Evolutionary conservation across 1,140 invertebrate species (phyloP), one percentile per base, ranked within the genome.

Genomic region (Caenorhabditis briggsae): DNA sequence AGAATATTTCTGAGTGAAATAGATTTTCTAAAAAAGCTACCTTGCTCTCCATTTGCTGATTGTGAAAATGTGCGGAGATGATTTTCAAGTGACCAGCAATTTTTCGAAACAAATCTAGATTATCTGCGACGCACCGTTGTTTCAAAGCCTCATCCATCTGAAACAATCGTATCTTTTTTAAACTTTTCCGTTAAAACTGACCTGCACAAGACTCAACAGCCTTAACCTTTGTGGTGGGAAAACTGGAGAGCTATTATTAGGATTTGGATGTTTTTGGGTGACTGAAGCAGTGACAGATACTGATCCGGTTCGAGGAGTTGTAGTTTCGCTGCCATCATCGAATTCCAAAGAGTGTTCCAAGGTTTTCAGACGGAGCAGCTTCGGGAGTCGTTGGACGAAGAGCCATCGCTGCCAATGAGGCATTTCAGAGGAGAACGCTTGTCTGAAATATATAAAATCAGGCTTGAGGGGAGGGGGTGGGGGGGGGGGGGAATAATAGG

Each of bases 191-290:
- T n/a, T n/a, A n/a, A n/a, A 61, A 20, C 11, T 55, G 33, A 86
- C 85, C 74, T 86, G 64, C 6, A 86, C 70, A 25, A 86, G 58
- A 82, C 85, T 86, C 23, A 78, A 70, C 18, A 86, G 8, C 12
- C 85, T 58, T 84, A 89, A 89, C 50, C 91, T 82, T 82, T 89
- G 78, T 14, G 48, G 58, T 65, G 83, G 83, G 12, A 64, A 53
- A 0, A 50, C 58, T 41, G 82, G 82, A n/a, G 56, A 56, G 16
- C 20, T 83, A 20, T 83, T 83, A 20, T 59, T 59, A 6, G 50
- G 88, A 85, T 82, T 86, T 53, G 64, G 86, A 91, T 58, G 90
- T 55, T 53, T 53, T 20, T 85, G 83, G 18, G 58, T 59, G 9
- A 55, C 58, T 0, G 64, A 55, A 23, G 50, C 59, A 9, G 83